These are phyloP conservation scores for Metalampra italica DNA, from an alignment of 2,888 invertebrate species.

Conservation along the genomic window DNA sequence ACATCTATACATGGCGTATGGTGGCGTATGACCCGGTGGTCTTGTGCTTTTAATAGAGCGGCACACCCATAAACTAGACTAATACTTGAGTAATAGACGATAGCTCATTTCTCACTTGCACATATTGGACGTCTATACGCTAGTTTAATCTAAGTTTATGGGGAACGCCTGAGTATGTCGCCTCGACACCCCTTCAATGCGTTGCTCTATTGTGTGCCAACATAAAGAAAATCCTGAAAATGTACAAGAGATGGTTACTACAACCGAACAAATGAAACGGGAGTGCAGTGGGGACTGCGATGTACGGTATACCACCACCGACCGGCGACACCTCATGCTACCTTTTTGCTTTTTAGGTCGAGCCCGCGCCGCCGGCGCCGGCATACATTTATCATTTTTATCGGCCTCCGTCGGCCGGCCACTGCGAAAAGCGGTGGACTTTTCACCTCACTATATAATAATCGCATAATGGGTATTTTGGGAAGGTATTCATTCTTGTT, in stretches of 20 bases:
- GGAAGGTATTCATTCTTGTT: no score
- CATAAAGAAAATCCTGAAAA: not conserved
- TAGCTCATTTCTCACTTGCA: no score
- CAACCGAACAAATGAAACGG: constrained; percentile 33
- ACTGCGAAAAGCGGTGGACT: constrained; percentile 3
- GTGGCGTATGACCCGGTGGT: no score
- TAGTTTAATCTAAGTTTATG: no score
- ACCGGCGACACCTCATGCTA: constrained; percentile 3
- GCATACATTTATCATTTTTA: constrained; percentile 25
- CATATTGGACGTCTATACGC: no score
- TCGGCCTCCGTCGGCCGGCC: constrained; percentile 12
- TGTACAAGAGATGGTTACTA: not conserved
- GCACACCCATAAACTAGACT: no score
- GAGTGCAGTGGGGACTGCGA: constrained; percentile 12
- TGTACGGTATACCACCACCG: not conserved
- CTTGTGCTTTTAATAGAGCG: no score
- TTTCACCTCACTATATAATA: constrained; percentile 13
- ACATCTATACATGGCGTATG: no score
- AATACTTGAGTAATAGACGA: no score
- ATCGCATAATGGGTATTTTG: not conserved
- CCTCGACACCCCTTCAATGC: no score
- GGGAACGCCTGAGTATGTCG: no score
- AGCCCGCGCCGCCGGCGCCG: constrained; percentile 5
- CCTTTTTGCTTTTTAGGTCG: constrained; percentile 26
- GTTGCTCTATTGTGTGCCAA: no score